Percentiles rank a stretch among this genome's conserved stretches.
Evolutionary conservation across 2,797 vertebrate species (phyloP).

Genomic region (Podarcis lilfordi): DNA sequence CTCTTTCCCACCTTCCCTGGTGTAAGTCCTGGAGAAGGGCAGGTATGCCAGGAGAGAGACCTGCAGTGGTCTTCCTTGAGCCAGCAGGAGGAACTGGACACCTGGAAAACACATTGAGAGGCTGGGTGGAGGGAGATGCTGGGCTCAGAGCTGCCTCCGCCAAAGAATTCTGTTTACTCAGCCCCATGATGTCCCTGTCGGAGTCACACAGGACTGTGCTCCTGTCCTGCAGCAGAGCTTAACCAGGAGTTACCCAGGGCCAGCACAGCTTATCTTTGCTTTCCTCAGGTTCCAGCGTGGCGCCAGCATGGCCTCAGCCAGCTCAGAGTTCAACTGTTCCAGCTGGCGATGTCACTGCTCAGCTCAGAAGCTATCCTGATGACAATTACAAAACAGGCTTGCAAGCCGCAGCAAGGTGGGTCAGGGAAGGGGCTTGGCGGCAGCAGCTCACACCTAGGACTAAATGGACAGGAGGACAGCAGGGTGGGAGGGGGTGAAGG

Average conservation of each 20-base stretch:
- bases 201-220: conserved; percentile 31
- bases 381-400: conserved; percentile 48
- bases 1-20: background rate
- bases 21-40: background rate
- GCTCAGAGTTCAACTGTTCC: conserved; percentile 75
- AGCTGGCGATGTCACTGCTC: conserved; percentile 63
- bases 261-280: conserved; percentile 56
- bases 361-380: conserved; percentile 59
- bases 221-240: conserved; percentile 31
- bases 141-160: too few relatives aligned
- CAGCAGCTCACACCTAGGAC: background rate
- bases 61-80: too few relatives aligned
- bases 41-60: background rate
- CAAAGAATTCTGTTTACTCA: background rate
- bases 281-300: conserved; percentile 68
- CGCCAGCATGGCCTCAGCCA: conserved; percentile 56
- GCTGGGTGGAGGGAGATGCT: background rate
- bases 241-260: conserved; percentile 36
- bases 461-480: too few relatives aligned
- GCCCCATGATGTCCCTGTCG: conserved; percentile 22
- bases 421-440: background rate
- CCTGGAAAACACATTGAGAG: background rate
- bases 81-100: background rate
- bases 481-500: background rate
- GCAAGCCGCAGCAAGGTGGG: conserved; percentile 16